Percentiles rank a stretch among this genome's conserved stretches.
Evolutionary conservation across 2,797 vertebrate genomes (phyloP).

Genomic region (Hyperoplus lanceolatus): DNA sequence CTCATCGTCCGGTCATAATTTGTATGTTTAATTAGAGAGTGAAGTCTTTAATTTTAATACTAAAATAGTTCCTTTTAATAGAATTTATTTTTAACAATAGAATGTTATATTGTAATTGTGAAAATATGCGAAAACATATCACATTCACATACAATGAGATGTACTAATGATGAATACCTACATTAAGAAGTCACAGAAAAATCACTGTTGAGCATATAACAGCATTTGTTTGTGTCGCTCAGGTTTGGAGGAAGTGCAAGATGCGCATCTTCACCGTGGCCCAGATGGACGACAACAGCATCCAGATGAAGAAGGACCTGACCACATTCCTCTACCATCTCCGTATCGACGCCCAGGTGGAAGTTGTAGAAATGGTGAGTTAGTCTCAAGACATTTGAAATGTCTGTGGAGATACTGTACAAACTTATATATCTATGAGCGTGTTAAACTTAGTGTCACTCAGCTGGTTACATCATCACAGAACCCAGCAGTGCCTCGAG

Average conservation of each 20-base stretch:
- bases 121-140: background rate
- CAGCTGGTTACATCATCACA: constrained; percentile 36
- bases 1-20: background rate
- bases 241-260: constrained; percentile 99
- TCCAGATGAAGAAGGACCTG: constrained; percentile 99
- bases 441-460: constrained; percentile 22
- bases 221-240: constrained; percentile 33
- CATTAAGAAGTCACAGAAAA: background rate
- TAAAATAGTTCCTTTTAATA: background rate
- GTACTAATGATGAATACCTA: background rate
- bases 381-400: background rate
- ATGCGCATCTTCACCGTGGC: constrained; percentile 99
- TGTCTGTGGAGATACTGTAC: background rate
- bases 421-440: constrained; percentile 1
- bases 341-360: constrained; percentile 94
- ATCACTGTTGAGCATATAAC: background rate
- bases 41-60: background rate
- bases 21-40: background rate
- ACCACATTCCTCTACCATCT: constrained; percentile 97
- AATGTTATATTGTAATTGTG: no score
- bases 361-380: constrained; percentile 98
- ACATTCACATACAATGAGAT: background rate
- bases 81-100: no score
- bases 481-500: constrained; percentile 13
- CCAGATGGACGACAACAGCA: constrained; percentile 98